These are phyloP conservation scores for Megaceryle torquata DNA, from an alignment of 2,113 vertebrate genomes.

Conservation along the genomic window DNA sequence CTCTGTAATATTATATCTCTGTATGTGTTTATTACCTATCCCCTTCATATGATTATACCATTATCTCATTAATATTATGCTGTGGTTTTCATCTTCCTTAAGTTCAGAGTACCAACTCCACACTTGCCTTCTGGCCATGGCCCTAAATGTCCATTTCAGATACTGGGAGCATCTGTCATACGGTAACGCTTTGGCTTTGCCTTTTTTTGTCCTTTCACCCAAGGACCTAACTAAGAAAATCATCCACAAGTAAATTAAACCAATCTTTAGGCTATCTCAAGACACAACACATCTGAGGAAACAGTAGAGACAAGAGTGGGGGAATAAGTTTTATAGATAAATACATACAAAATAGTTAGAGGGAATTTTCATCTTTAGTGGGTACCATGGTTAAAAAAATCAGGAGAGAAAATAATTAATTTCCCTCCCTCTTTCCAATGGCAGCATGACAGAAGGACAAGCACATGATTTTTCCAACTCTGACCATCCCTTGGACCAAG, in stretches of 20 bases:
- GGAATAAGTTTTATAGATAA: background rate
- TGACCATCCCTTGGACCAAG: background rate
- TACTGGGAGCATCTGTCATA: background rate
- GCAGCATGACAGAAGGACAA: background rate
- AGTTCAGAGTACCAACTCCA: background rate
- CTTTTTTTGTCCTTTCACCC: background rate
- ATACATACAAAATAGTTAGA: background rate
- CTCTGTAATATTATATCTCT: background rate
- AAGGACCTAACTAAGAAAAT: background rate
- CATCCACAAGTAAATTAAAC: background rate
- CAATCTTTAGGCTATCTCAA: background rate
- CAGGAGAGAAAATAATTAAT: background rate
- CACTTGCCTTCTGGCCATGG: background rate
- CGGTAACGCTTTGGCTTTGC: background rate
- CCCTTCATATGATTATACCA: background rate
- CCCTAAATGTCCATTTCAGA: background rate
- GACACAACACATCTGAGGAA: background rate
- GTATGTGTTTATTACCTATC: background rate
- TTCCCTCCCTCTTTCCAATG: background rate
- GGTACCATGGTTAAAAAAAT: background rate
- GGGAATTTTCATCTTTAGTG: rapidly evolving
- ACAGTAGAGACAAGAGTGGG: background rate
- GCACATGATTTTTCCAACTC: background rate
- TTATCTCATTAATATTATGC: background rate
- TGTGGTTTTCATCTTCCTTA: background rate